Percentiles rank a stretch among this genome's conserved stretches.
phyloP scores from a whole-genome alignment of 2,113 vertebrate species.

The Elachura formosa region DNA sequence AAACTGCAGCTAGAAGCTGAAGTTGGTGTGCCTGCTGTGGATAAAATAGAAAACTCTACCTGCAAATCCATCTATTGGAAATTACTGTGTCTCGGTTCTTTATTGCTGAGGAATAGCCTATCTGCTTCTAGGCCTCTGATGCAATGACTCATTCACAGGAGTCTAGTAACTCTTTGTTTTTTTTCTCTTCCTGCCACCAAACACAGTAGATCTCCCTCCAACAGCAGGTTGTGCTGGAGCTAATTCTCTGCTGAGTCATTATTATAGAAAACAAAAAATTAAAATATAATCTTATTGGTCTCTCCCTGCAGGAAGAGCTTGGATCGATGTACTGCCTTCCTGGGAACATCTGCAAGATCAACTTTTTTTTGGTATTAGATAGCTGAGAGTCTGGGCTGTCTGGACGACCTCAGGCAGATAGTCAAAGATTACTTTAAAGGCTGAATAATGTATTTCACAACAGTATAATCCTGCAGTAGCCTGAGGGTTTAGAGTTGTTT shows the following conservation, averaged over 20 bases:
- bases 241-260: background rate
- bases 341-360: background rate
- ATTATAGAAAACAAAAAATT: background rate
- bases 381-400: background rate
- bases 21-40: background rate
- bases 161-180: background rate
- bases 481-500: conserved; percentile 57
- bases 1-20: background rate
- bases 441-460: conserved; percentile 59
- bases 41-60: conserved; percentile 9
- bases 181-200: background rate
- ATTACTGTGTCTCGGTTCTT: background rate
- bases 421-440: conserved; percentile 59
- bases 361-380: background rate
- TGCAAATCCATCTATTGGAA: background rate
- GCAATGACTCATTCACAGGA: background rate
- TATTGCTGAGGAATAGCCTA: background rate
- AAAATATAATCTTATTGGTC: background rate
- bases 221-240: background rate
- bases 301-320: background rate
- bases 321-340: background rate
- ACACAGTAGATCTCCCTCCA: background rate
- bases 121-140: background rate
- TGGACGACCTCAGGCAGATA: conserved; percentile 49
- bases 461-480: conserved; percentile 59